Percentiles rank a stretch among this genome's conserved stretches.
Conservation (phyloP, 2,797 vertebrate genomes). For the Odontamblyopus rebecca region DNA sequence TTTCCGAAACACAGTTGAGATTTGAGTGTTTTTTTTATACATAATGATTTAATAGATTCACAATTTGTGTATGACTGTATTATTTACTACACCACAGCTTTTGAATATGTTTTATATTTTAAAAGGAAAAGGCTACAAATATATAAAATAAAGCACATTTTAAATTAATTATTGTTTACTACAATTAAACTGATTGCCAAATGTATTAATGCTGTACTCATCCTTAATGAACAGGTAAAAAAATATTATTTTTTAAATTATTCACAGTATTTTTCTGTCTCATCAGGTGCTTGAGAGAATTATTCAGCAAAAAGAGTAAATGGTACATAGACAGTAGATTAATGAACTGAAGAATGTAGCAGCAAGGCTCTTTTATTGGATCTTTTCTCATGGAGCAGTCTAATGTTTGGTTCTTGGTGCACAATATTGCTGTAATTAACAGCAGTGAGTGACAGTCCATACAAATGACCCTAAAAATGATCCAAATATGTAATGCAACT, state of each 20-base stretch:
- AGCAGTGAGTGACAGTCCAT: neutral
- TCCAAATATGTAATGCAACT: too few relatives aligned
- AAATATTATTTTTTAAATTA: slow-evolving; percentile 72
- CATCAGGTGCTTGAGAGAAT: slow-evolving; percentile 66
- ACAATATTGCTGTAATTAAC: neutral
- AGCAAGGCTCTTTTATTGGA: neutral
- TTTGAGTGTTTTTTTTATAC: slow-evolving; percentile 17
- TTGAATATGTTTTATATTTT: slow-evolving; percentile 56
- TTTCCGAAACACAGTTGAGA: slow-evolving; percentile 47
- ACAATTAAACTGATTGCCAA: slow-evolving; percentile 52
- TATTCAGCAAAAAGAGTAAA: slow-evolving; percentile 68
- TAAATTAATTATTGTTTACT: slow-evolving; percentile 62
- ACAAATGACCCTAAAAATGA: neutral
- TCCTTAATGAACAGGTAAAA: slow-evolving; percentile 59
- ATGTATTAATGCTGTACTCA: slow-evolving; percentile 55
- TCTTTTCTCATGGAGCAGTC: neutral
- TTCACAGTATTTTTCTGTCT: slow-evolving; percentile 81
- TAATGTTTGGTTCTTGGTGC: neutral
- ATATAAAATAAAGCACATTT: slow-evolving; percentile 59
- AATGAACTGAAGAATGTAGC: neutral
- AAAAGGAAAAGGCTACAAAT: slow-evolving; percentile 62
- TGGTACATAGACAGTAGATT: slow-evolving; percentile 15
- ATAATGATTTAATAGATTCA: neutral
- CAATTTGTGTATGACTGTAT: slow-evolving; percentile 25
- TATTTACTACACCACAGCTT: slow-evolving; percentile 27